These are phyloP conservation scores for Proisotoma minuta DNA, from an alignment of 2,888 invertebrate genomes.

Conservation along the genomic window DNA sequence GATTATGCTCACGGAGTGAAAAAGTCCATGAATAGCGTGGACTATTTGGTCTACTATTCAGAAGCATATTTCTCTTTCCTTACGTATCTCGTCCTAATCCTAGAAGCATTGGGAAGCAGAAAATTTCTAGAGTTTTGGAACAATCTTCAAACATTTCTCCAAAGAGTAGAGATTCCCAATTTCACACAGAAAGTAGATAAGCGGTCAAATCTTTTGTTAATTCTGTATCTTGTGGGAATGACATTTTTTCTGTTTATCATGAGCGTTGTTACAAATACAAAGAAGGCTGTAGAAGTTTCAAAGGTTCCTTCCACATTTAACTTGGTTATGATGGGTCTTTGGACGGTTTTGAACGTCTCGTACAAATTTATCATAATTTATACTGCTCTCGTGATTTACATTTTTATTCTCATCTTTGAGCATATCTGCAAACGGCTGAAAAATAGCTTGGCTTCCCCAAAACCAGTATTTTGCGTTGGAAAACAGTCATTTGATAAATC, in stretches of 20 bases:
- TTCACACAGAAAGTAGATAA: not conserved
- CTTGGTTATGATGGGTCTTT: not conserved
- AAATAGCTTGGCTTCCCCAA: not conserved
- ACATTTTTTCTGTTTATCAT: not conserved
- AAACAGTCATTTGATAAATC: not conserved
- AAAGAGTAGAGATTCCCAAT: not conserved
- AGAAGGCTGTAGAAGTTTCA: not conserved
- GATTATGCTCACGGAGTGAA: not conserved
- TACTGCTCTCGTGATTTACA: not conserved
- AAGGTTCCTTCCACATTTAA: not conserved
- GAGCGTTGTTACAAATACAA: not conserved
- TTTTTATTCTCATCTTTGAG: not conserved
- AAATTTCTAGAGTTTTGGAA: not conserved
- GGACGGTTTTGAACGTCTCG: not conserved
- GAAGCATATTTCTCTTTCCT: not conserved
- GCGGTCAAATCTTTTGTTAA: not conserved
- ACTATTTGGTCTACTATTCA: not conserved
- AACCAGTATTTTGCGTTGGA: not conserved
- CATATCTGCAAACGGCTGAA: not conserved
- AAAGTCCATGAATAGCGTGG: not conserved
- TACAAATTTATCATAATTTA: not conserved
- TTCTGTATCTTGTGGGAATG: not conserved
- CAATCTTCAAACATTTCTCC: not conserved
- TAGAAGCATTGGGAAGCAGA: not conserved
- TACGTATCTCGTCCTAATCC: not conserved